These are phyloP conservation scores for Romanogobio albipinnatus DNA, from an alignment of 2,113 vertebrate species.

Conservation along the genomic window DNA sequence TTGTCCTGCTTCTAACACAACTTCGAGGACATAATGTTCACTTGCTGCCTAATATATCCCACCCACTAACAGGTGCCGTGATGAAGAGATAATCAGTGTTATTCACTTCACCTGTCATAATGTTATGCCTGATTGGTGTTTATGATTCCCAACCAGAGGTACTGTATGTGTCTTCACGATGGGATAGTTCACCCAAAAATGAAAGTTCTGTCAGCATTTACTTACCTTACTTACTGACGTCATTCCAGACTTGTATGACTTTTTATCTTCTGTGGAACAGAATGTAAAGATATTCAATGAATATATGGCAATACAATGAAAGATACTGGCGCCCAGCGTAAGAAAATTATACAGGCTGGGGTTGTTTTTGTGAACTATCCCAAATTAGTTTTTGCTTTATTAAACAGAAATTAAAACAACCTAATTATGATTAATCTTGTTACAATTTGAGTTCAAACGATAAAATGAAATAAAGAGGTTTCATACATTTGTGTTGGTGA, in stretches of 20 bases:
- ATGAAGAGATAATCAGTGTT: no score
- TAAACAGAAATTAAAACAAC: neutral
- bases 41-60: no score
- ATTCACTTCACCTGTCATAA: no score
- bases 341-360: neutral
- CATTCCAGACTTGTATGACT: neutral
- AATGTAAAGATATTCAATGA: neutral
- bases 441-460: neutral
- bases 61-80: no score
- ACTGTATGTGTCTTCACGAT: no score
- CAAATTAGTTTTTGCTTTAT: neutral
- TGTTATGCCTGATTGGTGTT: no score
- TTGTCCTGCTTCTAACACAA: no score
- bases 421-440: neutral
- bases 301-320: neutral
- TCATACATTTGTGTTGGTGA: neutral
- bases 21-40: no score
- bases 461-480: neutral
- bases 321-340: neutral
- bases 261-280: neutral
- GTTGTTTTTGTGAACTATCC: neutral
- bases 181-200: no score
- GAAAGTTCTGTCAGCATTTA: neutral
- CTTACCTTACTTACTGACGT: neutral
- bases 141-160: no score